Percentiles rank a stretch among this genome's conserved stretches.
Evolutionary conservation across 2,888 invertebrate genomes (phyloP).

Genomic region (Bimastos eiseni): DNA sequence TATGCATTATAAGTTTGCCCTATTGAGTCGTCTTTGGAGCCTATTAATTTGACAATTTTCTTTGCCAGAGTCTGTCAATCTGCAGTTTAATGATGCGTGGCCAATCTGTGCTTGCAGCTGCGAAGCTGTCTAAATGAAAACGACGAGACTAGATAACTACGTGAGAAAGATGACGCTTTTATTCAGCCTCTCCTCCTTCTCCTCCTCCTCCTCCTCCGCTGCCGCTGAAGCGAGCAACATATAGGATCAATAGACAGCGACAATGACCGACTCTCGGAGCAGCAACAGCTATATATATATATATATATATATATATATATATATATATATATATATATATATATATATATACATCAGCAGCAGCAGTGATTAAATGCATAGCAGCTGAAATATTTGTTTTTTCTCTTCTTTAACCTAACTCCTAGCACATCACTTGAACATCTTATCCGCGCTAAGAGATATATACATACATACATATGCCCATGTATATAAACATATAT

Average conservation of each 20-base stretch:
- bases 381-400: constrained; percentile 4
- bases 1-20: not conserved
- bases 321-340: no score
- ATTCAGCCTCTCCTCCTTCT: not conserved
- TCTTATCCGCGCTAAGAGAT: not conserved
- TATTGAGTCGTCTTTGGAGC: not conserved
- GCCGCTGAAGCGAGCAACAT: not conserved
- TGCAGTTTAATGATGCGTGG: not conserved
- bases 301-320: no score
- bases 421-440: not conserved
- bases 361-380: constrained; percentile 13
- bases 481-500: not conserved
- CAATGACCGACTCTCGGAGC: not conserved
- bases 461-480: not conserved
- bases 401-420: constrained; percentile 13
- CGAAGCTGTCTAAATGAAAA: constrained; percentile 1
- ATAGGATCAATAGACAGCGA: not conserved
- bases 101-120: constrained; percentile 9
- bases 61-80: constrained; percentile 4
- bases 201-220: not conserved
- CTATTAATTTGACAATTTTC: not conserved
- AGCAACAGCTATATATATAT: no score
- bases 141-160: not conserved
- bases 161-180: constrained; percentile 13
- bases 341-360: not conserved